phyloP scores from a whole-genome alignment of 2,888 invertebrate genomes.

The Drosophila antonietae region DNA sequence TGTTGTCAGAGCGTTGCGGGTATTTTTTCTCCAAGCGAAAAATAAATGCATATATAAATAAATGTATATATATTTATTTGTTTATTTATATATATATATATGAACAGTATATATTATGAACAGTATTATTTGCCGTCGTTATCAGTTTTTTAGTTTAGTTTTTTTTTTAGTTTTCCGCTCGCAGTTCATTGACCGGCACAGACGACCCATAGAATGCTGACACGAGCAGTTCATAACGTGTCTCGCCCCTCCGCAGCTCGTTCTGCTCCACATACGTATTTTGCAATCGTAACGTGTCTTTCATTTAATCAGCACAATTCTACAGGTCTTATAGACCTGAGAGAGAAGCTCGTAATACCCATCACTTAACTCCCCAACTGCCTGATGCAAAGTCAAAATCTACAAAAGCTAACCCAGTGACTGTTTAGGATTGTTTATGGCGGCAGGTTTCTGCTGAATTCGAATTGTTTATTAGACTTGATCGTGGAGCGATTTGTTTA shows the following conservation, averaged over 20 bases:
- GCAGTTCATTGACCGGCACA: slow-evolving; percentile 67
- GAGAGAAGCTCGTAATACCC: neutral
- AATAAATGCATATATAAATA: neutral
- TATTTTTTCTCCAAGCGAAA: slow-evolving; percentile 29
- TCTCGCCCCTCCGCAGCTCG: slow-evolving; percentile 9
- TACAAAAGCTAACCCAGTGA: slow-evolving; percentile 7
- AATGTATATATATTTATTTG: neutral
- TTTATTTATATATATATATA: neutral
- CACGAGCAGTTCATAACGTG: slow-evolving; percentile 56
- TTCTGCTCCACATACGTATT: slow-evolving; percentile 1
- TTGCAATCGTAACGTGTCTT: slow-evolving; percentile 53
- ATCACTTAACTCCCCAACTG: neutral
- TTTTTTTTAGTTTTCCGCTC: slow-evolving; percentile 60
- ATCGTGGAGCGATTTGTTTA: slow-evolving; percentile 51
- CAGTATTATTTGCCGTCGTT: slow-evolving; percentile 51
- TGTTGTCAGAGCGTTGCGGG: slow-evolving; percentile 53
- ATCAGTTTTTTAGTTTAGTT: slow-evolving; percentile 49
- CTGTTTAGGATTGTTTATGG: slow-evolving; percentile 18
- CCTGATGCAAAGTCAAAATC: slow-evolving; percentile 25
- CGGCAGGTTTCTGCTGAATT: slow-evolving; percentile 43
- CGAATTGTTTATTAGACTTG: slow-evolving; percentile 42
- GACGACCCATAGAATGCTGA: slow-evolving; percentile 73
- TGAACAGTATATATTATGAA: slow-evolving; percentile 33
- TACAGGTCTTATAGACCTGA: slow-evolving; percentile 16
- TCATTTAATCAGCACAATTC: slow-evolving; percentile 67